Evolutionary conservation across 2,113 vertebrate species (phyloP).

Genomic region (Nycticorax nycticorax): DNA sequence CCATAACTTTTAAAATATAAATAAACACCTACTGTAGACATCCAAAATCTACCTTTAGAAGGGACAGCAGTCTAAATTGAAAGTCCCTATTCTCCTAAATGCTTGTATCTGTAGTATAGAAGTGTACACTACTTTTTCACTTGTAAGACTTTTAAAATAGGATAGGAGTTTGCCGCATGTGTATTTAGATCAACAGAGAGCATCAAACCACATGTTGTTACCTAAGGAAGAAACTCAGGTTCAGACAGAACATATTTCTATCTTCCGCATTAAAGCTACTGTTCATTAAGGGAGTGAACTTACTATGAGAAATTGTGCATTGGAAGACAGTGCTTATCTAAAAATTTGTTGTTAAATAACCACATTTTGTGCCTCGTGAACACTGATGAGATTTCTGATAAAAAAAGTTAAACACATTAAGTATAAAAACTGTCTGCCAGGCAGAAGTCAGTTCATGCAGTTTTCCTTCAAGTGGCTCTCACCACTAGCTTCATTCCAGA

Average conservation of each 20-base stretch:
- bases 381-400: not conserved
- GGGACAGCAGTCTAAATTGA: not conserved
- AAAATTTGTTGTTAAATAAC: not conserved
- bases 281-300: not conserved
- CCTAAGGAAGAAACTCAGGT: not conserved
- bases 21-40: not conserved
- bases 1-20: not conserved
- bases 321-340: not conserved
- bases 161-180: not conserved
- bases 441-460: not conserved
- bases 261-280: not conserved
- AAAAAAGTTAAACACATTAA: not conserved
- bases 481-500: not conserved
- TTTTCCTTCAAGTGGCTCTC: not conserved
- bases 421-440: not conserved
- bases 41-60: not conserved
- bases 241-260: not conserved
- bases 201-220: not conserved
- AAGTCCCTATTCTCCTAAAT: not conserved
- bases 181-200: not conserved
- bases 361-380: not conserved
- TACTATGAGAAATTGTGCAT: not conserved
- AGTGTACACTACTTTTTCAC: not conserved
- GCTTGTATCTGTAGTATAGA: not conserved
- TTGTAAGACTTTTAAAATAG: not conserved